phyloP scores from a whole-genome alignment of 2,888 invertebrate genomes.

The Cephus runcator region DNA sequence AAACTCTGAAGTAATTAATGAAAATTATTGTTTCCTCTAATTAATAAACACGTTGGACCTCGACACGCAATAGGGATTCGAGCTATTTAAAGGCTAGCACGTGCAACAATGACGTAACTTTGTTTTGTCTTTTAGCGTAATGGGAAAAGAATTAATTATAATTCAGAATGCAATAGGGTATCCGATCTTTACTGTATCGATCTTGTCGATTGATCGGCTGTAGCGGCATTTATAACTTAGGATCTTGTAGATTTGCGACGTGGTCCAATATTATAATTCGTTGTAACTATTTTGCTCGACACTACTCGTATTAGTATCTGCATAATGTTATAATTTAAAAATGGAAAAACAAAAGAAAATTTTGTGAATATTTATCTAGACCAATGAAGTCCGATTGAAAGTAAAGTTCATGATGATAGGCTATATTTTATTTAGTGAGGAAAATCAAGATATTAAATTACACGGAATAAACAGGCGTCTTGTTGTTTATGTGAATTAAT shows the following conservation, averaged over 20 bases:
- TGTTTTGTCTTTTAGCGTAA: background rate
- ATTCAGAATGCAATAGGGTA: background rate
- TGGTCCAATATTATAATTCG: background rate
- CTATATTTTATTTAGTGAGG: constrained; percentile 31
- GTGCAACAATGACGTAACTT: background rate
- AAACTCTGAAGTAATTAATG: background rate
- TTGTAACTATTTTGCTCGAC: background rate
- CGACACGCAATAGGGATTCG: background rate
- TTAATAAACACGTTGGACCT: background rate
- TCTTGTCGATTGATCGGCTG: background rate
- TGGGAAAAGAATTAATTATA: background rate
- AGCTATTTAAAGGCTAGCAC: background rate
- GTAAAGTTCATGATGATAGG: constrained; percentile 29
- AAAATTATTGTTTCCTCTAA: background rate
- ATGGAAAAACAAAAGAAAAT: background rate
- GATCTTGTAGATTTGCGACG: background rate
- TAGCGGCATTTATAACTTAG: background rate
- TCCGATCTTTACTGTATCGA: background rate
- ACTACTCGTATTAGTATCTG: background rate
- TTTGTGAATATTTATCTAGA: background rate
- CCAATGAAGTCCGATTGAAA: constrained; percentile 26
- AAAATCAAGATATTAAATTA: constrained; percentile 26
- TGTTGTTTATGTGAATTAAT: constrained; percentile 26
- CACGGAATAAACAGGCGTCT: constrained; percentile 30
- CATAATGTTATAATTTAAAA: constrained; percentile 9